Evolutionary conservation across 2,113 vertebrate species (phyloP), one percentile per base, ranked within the genome.

Genomic region (Tapirus terrestris): DNA sequence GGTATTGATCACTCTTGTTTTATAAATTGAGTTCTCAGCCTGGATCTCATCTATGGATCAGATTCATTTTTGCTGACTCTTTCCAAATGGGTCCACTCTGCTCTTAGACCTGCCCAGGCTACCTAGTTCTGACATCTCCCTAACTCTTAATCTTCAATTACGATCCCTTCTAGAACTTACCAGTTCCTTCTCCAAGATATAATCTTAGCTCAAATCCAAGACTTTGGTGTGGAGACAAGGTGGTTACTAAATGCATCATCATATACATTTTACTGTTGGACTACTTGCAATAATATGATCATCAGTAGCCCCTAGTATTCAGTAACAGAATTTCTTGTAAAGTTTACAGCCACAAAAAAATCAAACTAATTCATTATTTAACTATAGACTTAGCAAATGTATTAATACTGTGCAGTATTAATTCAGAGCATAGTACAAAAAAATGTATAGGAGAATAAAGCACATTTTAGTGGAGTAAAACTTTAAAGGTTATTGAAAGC

Each of bases 291-390:
- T n/a, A 92, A 63, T 86, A 58, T 75, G 14, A 89, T 72, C 43
- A 79, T 79, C 8, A 8, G 14, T 65, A 94, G 6, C 0, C 29
- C 8, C 5, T 65, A 29, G 39, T 56, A 79, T 27, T 87, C n/a
- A 65, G 58, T 16, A 65, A 73, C 14, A 76, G 10, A 92, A 53
- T 68, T 89, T 81, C 33, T 79, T 67, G 1, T 91, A 63, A 77
- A 92, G 25, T 45, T 67, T 75, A 20, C 51, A 27, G 21, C 31
- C 43, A 75, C 20, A 67, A 27, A 48, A 94, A 93, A 81, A 48
- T 39, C 16, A 94, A 95, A 39, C 9, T 73, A 67, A 94, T 84
- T 94, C 56, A 14, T 68, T 86, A 87, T 91, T 91, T 90, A 96
- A 60, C 51, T 73, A 48, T 8, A 89, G 33, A 73, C 4, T 81